These are phyloP conservation scores for Channallabes apus DNA, from an alignment of 2,797 vertebrate genomes.

Conservation along the genomic window DNA sequence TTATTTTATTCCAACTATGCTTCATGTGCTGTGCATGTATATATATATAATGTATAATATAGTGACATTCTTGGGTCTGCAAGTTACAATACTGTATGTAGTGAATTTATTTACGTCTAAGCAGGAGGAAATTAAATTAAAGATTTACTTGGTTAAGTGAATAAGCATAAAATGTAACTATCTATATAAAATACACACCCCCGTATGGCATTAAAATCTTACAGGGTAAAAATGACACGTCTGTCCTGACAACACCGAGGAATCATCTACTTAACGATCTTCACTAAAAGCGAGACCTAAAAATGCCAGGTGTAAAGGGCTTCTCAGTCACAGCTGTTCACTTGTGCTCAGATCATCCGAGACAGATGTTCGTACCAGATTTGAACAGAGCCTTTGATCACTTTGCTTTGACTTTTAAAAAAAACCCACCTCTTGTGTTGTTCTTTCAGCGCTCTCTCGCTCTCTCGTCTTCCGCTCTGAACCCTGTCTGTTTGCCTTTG, in stretches of 20 bases:
- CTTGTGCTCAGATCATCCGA: neutral
- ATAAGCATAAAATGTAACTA: neutral
- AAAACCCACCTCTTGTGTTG: neutral
- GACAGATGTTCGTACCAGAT: neutral
- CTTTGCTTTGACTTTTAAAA: neutral
- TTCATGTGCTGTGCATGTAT: neutral
- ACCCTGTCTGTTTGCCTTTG: conserved; percentile 26
- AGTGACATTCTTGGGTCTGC: no score
- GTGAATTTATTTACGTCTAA: neutral
- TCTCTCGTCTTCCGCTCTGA: neutral
- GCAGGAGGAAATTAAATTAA: neutral
- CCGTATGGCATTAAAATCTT: neutral
- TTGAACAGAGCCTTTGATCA: neutral
- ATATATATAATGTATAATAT: neutral
- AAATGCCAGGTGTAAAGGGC: conserved; percentile 14
- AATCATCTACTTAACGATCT: neutral
- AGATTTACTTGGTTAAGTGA: neutral
- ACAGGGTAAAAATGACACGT: neutral
- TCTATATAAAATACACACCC: neutral
- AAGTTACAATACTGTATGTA: neutral
- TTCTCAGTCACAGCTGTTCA: neutral
- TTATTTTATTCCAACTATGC: neutral
- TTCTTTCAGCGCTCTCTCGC: neutral
- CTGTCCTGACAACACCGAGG: neutral
- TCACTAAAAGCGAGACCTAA: neutral